Conservation (phyloP, 2,888 invertebrate genomes). For the Heteromyza rotundicornis region DNA sequence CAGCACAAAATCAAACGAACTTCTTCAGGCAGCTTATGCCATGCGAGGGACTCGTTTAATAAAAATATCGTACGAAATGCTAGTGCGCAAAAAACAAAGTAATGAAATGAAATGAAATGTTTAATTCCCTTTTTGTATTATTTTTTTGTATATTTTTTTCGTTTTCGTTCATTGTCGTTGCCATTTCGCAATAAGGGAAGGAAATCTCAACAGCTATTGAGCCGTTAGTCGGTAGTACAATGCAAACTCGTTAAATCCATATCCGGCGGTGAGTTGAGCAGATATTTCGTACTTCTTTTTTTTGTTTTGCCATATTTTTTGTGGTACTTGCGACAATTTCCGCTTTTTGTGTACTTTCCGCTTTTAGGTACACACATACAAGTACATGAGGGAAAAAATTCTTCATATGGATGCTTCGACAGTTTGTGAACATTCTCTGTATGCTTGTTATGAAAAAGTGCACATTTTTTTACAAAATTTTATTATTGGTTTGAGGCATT, state of each 20-base stretch:
- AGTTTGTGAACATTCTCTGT: no score
- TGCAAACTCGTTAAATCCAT: conserved; percentile 26
- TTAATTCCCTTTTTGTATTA: conserved; percentile 1
- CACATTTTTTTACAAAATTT: not conserved
- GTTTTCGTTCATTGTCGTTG: no score
- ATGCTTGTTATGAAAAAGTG: not conserved
- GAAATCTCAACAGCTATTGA: conserved; percentile 11
- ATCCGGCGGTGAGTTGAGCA: conserved; percentile 4
- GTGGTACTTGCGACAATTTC: conserved; percentile 19
- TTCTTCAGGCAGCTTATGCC: not conserved
- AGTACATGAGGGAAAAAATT: no score
- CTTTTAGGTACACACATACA: no score
- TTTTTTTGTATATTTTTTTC: conserved; percentile 14
- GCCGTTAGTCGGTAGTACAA: conserved; percentile 12
- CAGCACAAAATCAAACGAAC: not conserved
- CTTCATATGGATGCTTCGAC: not conserved
- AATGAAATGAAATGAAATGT: no score
- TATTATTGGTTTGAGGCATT: not conserved
- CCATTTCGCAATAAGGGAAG: conserved; percentile 7
- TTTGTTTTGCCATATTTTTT: conserved; percentile 5
- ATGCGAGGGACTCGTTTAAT: no score
- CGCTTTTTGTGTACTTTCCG: conserved; percentile 9
- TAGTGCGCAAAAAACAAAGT: no score
- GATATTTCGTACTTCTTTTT: conserved; percentile 2
- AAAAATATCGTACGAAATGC: no score